Base-by-base conservation (phyloP, 2,113 vertebrate genomes). In the Myiopsitta monachus region DNA sequence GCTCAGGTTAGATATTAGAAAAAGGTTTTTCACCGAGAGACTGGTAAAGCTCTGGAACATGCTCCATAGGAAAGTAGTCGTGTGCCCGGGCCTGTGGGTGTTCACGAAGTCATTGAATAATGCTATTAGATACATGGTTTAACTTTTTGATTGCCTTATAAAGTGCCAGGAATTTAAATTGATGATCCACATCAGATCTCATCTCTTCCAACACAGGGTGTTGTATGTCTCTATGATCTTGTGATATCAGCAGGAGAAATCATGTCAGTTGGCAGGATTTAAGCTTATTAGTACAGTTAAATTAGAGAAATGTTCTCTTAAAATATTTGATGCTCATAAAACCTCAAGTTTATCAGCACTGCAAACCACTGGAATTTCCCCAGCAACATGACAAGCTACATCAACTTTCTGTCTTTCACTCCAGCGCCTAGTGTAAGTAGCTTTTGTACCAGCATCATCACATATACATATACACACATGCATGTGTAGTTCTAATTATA, bases 401-500 rank as follows among this genome's bases (percentile, higher is more conserved):
- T 55, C 28, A 55, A 31, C 22, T 73, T 83, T 54, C 9, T 64
- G 38, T 84, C 31, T 70, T 76, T 62, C 30, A 62, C 33, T 81
- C 10, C 9, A 67, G 14, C 30, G 15, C 15, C 39, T 39, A 7
- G 8, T 84, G 1, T 55, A 68, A 78, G 11, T 6, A n/a, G 6
- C 16, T 63, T 88, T 61, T 44, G 18, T 28, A 46, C 12, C 51
- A 55, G 1, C 14, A 62, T 52, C 22, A 33, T 68, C 26, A 39
- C 14, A 80, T 11, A 17, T 15, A 30, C 3, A 3, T 18, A 44
- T 18, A 41, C 14, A 44, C 6, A 9, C 3, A 2, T 36, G 1
- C 27, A 0, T 28, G 18, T 44, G 4, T 36, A 41, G 57, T 59
- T 36, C 62, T 52, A 68, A 24, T 63, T 59, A 18, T 49, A 72